Base-by-base conservation (phyloP, 2,797 vertebrate genomes). In the Neopelma chrysocephalum region DNA sequence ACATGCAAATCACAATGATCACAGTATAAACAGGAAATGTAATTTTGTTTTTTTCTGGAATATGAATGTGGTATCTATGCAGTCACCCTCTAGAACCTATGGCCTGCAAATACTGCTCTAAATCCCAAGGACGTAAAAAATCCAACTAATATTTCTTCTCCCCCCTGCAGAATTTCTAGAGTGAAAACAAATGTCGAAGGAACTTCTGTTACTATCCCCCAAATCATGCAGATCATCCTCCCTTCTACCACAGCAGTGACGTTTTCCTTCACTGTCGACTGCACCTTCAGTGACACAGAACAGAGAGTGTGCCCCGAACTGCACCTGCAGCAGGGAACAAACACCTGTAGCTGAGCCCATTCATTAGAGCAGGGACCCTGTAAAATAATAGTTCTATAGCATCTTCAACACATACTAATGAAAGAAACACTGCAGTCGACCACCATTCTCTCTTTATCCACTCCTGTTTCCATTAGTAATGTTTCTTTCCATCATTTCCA, bases 281-380 rank as follows among this genome's bases (percentile, higher is more conserved):
- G 25, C 2, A 21, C 40, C 23, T n/a, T 27, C 36, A 60, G 53
- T 18, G 26, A 3, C 34, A 4, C 3, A 11, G 51, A 6, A 36
- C 40, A 18, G 0, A 0, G 58, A 47, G 43, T n/a, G 18, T 2
- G 8, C 27, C 11, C 12, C 27, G 48, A 15, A 4, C 31, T 54
- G 66, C 29, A 31, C 40, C 54, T 65, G 22, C 23, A 73, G 56
- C 48, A 32, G 0, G 3, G 21, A 79, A 32, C 64, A 70, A 22
- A 58, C 38, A 71, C 26, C 43, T 56, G 60, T 27, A 65, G 13
- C 43, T 85, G 51, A 84, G 60, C 45, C 62, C 38, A 3, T 38
- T 51, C 38, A 7, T 34, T 58, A 34, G 31, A 77, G 36, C 64
- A 0, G 15, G 43, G 60, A 82, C 92, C 14, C 29, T 56, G 25